Evolutionary conservation across 2,113 vertebrate genomes (phyloP).

Genomic region (Myotis davidii): DNA sequence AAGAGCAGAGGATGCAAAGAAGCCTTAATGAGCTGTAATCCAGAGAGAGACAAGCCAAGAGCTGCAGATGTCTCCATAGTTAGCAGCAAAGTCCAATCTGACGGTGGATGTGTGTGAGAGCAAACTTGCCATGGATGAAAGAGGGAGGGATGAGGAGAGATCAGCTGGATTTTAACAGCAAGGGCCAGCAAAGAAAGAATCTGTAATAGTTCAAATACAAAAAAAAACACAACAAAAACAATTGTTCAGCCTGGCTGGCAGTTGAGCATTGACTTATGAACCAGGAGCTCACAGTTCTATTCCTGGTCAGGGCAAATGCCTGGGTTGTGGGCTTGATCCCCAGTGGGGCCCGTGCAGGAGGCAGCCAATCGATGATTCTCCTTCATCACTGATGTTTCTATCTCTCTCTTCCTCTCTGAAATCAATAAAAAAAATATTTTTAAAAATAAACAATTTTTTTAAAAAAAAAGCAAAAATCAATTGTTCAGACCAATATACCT

Average conservation of each 20-base stretch:
- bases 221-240: background rate
- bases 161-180: background rate
- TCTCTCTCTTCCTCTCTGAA: no score
- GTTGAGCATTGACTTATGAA: no score
- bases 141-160: background rate
- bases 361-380: no score
- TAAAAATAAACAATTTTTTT: no score
- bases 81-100: background rate
- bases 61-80: background rate
- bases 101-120: background rate
- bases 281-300: no score
- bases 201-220: background rate
- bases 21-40: background rate
- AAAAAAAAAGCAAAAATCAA: background rate
- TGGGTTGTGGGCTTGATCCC: no score
- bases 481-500: background rate
- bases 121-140: background rate
- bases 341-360: no score
- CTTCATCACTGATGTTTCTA: no score
- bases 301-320: no score
- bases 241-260: background rate
- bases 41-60: background rate
- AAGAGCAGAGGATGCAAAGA: background rate
- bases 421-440: no score
- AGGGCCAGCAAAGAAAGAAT: background rate